Conservation (phyloP, 2,797 vertebrate species). For the Furcifer pardalis region DNA sequence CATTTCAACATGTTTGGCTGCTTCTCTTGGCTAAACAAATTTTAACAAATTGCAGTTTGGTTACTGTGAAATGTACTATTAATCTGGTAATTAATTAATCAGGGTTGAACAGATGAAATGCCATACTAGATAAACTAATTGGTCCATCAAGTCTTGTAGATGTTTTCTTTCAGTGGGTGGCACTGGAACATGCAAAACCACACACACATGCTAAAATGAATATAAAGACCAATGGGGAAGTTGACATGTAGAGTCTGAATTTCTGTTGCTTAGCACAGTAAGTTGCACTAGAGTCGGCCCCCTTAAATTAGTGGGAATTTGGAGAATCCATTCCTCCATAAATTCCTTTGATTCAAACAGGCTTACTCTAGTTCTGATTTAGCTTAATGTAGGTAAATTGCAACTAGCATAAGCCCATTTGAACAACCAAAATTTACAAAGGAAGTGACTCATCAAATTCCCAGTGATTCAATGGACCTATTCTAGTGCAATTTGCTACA, state of each 20-base stretch:
- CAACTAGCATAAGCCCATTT: too few relatives aligned
- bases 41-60: slow-evolving; percentile 39
- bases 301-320: too few relatives aligned
- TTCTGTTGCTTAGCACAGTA: too few relatives aligned
- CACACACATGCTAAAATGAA: neutral
- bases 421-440: too few relatives aligned
- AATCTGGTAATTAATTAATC: slow-evolving; percentile 50
- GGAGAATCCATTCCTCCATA: too few relatives aligned
- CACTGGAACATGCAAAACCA: neutral
- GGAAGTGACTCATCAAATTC: too few relatives aligned
- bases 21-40: slow-evolving; percentile 37
- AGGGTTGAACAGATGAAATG: slow-evolving; percentile 36
- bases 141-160: slow-evolving; percentile 24
- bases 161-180: slow-evolving; percentile 14
- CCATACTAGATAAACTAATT: slow-evolving; percentile 3
- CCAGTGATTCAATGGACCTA: too few relatives aligned
- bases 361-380: too few relatives aligned
- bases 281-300: too few relatives aligned
- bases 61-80: slow-evolving; percentile 57
- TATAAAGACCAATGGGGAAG: neutral
- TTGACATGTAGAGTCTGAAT: neutral
- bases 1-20: slow-evolving; percentile 34
- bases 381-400: too few relatives aligned
- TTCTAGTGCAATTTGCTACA: too few relatives aligned
- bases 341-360: too few relatives aligned